Evolutionary conservation across 2,888 invertebrate species (phyloP).

Genomic region (Apomyelois bistriatella): DNA sequence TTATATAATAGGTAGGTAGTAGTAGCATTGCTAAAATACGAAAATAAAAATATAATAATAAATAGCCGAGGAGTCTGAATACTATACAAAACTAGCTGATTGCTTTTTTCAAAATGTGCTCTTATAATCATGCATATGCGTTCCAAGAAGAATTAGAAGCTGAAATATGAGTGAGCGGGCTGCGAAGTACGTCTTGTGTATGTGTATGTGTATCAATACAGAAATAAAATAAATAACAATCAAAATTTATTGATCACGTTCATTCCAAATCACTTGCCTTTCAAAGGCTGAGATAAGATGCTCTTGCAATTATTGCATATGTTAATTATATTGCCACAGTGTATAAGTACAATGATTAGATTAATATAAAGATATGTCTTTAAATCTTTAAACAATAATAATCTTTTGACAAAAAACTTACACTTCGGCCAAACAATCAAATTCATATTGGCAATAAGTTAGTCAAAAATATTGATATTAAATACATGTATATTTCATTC

Average conservation of each 20-base stretch:
- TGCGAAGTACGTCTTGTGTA: too few species aligned
- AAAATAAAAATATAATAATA: too few species aligned
- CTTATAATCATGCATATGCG: too few species aligned
- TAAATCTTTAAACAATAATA: not conserved
- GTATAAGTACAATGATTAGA: not conserved
- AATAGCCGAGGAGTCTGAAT: too few species aligned
- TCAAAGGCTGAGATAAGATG: conserved; percentile 38
- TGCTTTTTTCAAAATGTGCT: too few species aligned
- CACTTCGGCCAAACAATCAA: not conserved
- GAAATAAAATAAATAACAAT: conserved; percentile 43
- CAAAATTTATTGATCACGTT: conserved; percentile 60
- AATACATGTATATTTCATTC: conserved; percentile 7
- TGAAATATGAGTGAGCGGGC: too few species aligned
- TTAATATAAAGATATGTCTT: not conserved
- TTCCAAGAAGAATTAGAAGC: too few species aligned
- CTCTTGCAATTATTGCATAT: conserved; percentile 26
- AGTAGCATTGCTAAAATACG: too few species aligned
- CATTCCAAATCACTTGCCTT: conserved; percentile 63
- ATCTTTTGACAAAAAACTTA: not conserved
- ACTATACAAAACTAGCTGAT: too few species aligned
- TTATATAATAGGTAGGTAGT: too few species aligned
- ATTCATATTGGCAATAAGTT: conserved; percentile 21
- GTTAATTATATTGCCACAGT: conserved; percentile 16
- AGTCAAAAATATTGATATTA: not conserved
- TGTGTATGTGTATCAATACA: too few species aligned